Conservation (phyloP, 2,113 vertebrate genomes). For the Synodontis membranacea region DNA sequence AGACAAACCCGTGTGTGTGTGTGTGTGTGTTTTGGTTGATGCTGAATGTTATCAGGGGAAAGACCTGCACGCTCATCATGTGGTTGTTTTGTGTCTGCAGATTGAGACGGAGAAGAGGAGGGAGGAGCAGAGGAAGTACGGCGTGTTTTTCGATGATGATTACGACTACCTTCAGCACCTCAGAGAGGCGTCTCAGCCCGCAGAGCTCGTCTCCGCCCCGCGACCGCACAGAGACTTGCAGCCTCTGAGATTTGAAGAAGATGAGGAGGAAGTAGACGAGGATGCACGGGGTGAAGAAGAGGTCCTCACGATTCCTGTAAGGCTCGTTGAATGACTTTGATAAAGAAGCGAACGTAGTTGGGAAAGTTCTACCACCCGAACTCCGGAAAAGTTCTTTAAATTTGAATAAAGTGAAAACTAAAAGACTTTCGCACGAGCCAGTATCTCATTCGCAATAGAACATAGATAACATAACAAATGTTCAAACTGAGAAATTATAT, state of each 20-base stretch:
- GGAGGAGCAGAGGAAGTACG: constrained; percentile 86
- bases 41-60: background rate
- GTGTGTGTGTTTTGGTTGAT: background rate
- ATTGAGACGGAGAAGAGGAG: constrained; percentile 74
- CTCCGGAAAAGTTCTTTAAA: no score
- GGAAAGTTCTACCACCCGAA: background rate
- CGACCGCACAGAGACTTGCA: constrained; percentile 12
- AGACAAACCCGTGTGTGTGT: background rate
- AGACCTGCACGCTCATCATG: background rate
- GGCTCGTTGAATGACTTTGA: background rate
- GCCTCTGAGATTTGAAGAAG: constrained; percentile 58
- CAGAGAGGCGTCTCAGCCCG: constrained; percentile 73
- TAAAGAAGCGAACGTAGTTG: background rate
- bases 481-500: no score
- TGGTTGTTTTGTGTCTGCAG: constrained; percentile 49
- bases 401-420: no score
- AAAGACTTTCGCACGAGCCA: no score
- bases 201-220: constrained; percentile 79
- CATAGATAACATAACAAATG: no score
- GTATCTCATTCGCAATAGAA: no score
- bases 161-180: constrained; percentile 97
- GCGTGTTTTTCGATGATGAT: constrained; percentile 95
- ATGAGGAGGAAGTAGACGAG: constrained; percentile 37
- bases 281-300: constrained; percentile 54
- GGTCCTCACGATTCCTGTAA: constrained; percentile 19